Base-by-base conservation (phyloP, 37 sponge, comb jelly and placozoan species). In the Mnemiopsis leidyi region DNA sequence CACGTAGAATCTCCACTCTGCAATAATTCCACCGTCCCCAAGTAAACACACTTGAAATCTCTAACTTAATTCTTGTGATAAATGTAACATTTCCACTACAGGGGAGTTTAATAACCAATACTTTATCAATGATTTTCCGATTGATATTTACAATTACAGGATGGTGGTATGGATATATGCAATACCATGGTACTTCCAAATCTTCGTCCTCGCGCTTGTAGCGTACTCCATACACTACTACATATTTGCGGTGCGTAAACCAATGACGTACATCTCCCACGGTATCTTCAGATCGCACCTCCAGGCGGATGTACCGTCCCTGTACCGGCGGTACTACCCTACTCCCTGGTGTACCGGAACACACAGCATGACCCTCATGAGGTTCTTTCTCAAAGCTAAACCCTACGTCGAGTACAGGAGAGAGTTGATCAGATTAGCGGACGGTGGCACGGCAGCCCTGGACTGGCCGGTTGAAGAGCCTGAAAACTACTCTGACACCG, bases 281-380 rank as follows among this genome's bases (percentile, higher is more conserved):
- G 82, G 82, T 7, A 79, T 23, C 23, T 79, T 79, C 82, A 31
- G 82, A 79, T 79, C 82, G 36, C 38, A 79, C 82, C 82, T 79
- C 31, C 35, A 9, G 36, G 2, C 35, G 36, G 36, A 79, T 2
- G 82, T 79, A 16, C 82, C 82, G 23, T 29, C 82, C 82, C 38
- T 79, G 36, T 79, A 79, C 82, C 33, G 82, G 23, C 82, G 36
- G 3, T 79, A 79, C 82, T 79, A 23, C 82, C 82, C 82, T 21
- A 79, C 82, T 32, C 82, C 82, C 82, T 79, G 82, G 82, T 79
- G 82, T 33, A 79, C 82, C 36, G 82, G 82, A 13, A 79, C 82
- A 33, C 82, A 79, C 36, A 29, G 31, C 35, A 79, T 79, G 82
- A 79, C 82, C 7, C 82, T 79, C 36, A 79, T 79, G 82, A 28